Evolutionary conservation across 2,113 vertebrate species (phyloP).

Genomic region (Paramisgurnus dabryanus): DNA sequence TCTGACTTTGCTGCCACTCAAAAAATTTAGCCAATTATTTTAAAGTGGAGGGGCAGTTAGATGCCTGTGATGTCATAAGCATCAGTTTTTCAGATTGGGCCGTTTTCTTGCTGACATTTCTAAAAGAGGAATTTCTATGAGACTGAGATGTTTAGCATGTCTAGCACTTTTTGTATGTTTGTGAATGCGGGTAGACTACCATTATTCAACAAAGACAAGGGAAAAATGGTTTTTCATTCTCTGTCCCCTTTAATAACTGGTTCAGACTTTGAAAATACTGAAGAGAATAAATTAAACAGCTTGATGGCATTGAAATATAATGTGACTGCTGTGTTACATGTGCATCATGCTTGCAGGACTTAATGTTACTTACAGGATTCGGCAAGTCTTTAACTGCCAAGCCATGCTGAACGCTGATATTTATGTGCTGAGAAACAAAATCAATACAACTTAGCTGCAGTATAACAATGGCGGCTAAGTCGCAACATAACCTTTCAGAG

Average conservation of each 20-base stretch:
- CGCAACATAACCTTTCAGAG: not conserved
- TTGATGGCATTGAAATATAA: not conserved
- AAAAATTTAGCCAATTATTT: too few species aligned
- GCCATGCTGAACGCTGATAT: not conserved
- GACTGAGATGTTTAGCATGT: too few species aligned
- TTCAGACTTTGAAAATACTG: not conserved
- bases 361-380: slow-evolving; percentile 13
- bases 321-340: not conserved
- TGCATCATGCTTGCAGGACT: not conserved
- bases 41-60: too few species aligned
- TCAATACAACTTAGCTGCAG: slow-evolving; percentile 30
- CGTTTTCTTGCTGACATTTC: too few species aligned
- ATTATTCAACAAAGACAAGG: too few species aligned
- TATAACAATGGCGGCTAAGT: not conserved
- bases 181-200: too few species aligned
- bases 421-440: slow-evolving; percentile 20
- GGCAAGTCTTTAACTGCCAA: slow-evolving; percentile 20
- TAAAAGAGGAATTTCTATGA: too few species aligned
- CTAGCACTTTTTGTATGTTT: too few species aligned
- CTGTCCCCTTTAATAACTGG: not conserved
- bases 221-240: too few species aligned
- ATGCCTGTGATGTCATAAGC: too few species aligned
- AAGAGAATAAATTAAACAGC: slow-evolving; percentile 5
- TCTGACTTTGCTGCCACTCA: too few species aligned
- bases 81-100: too few species aligned